Evolutionary conservation across 2,113 vertebrate species (phyloP), one percentile per base, ranked within the genome.

Genomic region (Cercopithecus mona): DNA sequence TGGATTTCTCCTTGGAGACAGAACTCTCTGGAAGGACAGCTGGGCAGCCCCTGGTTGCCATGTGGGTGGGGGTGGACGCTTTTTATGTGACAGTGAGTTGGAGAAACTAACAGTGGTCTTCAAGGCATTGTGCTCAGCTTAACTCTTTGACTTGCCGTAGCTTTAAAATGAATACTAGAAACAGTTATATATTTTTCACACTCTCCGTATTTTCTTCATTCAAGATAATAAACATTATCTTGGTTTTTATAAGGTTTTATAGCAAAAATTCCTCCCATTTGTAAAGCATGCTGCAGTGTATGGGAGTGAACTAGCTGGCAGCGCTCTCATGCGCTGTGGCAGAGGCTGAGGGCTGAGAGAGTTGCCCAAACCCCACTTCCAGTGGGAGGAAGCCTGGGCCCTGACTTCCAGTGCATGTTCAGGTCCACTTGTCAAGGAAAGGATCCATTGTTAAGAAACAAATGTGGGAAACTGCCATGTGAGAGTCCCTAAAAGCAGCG

Each of bases 21-120:
- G 95, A 95, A 66, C 45, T 82, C 83, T 86, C 92, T 35, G 70
- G 96, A 96, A 97, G 97, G 96, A 95, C 90, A 93, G 86, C 40
- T 3, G 59, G 68, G 78, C 73, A 93, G 93, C 68, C 66, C 48
- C 73, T 84, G 76, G 43, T 91, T 17, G 79, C 93, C 2, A 7
- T 5, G n/a, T 59, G 90, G 93, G n/a, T 59, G 90, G 93, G 88
- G 88, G 97, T 1, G 30, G 91, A 20, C 1, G 5, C 72, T 17
- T 85, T 59, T 55, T 57, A 4, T 66, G 12, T 91, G 94, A 90
- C 88, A 78, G 61, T 16, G 66, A 84, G 90, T 22, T 30, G 35
- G 82, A 88, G 70, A 90, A 90, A 85, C 85, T 93, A 92, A 72
- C 50, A 25, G 76, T 79, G 78, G 52, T 87, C 94, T 64, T 85